Base-by-base conservation (phyloP, 2,113 vertebrate species). In the Chrysemys picta region DNA sequence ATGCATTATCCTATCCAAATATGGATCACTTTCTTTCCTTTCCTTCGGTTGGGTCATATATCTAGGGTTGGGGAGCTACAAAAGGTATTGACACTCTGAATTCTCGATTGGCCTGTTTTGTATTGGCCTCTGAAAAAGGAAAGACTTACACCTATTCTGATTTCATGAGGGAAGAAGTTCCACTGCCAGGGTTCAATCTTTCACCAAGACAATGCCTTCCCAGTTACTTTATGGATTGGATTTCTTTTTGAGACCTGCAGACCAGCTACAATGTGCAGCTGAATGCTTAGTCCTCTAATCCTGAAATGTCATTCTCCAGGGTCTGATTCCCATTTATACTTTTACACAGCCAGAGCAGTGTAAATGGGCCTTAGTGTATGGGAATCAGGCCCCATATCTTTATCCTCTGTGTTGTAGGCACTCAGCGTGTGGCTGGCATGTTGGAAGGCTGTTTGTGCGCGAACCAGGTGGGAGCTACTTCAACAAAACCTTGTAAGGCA, bases 231-330 rank as follows among this genome's bases (percentile, higher is more conserved):
- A 29, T 25, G 56, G 24, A 25, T 25, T 31, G 35, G 21, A 42
- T 80, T 80, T 47, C 35, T 84, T 76, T 45, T 10, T 81, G 87
- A 59, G n/a, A 12, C 49, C 27, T 56, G 35, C 22, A 45, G 76
- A n/a, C 82, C 69, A 59, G 47, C 6, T 83, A 21, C 50, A 62
- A 59, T 59, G 87, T 56, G 49, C 19, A 84, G 50, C 17, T 88
- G n/a, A 78, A 7, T 79, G 19, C 50, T 2, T 38, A 94, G 57
- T 84, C 49, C 69, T 94, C 54, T 29, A 1, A n/a, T 89, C 52
- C 81, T 87, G 69, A 91, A 96, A 85, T 25, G 90, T 42, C 69
- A 91, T 89, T 54, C 84, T 82, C 87, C 3, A 3, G 87, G 79
- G 8, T 10, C 79, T 88, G 65, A 53, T 59, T 88, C 69, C 49